These are phyloP conservation scores for Mirounga angustirostris DNA, from an alignment of 2,113 vertebrate species.

Conservation along the genomic window DNA sequence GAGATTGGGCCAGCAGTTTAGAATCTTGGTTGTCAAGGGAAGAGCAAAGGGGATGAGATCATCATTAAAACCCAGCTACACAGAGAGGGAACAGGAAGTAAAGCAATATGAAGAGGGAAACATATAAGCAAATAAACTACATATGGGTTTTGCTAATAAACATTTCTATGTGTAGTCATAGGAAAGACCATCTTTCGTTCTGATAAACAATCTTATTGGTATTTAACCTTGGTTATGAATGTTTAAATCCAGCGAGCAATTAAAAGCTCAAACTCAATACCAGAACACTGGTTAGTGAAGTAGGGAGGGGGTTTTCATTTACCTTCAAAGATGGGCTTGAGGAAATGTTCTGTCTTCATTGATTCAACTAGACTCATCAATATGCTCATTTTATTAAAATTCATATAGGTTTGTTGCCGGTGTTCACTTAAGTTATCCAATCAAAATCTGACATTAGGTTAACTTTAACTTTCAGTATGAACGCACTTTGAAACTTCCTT, in stretches of 20 bases:
- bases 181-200: background rate
- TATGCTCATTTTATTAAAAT: slow-evolving; percentile 19
- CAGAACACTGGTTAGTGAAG: background rate
- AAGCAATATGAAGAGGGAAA: background rate
- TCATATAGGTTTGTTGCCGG: background rate
- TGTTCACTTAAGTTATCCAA: background rate
- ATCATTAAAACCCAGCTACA: background rate
- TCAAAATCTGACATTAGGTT: background rate
- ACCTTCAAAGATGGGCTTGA: background rate
- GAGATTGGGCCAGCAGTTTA: background rate
- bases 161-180: background rate
- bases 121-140: background rate
- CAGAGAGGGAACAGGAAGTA: background rate
- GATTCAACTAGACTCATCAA: background rate
- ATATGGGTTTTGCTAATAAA: slow-evolving; percentile 1
- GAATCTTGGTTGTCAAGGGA: background rate
- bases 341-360: background rate
- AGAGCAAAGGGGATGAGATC: background rate
- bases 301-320: background rate
- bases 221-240: background rate
- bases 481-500: background rate
- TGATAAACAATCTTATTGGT: background rate
- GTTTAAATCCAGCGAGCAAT: background rate
- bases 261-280: background rate
- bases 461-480: background rate